These are phyloP conservation scores for Atrichornis clamosus DNA, from an alignment of 2,113 vertebrate species.

Conservation along the genomic window DNA sequence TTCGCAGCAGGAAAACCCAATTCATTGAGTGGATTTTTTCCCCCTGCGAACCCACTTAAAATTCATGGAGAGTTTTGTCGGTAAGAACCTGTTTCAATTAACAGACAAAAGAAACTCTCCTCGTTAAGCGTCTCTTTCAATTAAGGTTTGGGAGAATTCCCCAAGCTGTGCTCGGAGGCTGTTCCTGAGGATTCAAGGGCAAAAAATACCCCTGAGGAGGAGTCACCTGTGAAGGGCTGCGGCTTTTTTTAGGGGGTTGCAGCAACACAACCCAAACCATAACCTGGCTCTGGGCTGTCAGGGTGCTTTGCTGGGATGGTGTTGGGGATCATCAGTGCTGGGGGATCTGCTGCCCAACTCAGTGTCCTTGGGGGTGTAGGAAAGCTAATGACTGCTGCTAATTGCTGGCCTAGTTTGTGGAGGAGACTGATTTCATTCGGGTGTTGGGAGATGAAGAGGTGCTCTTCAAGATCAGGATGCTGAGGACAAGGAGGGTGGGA, in stretches of 20 bases:
- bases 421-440: background rate
- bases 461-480: background rate
- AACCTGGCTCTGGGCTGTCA: background rate
- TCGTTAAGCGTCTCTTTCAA: slow-evolving; percentile 53
- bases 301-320: background rate
- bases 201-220: background rate
- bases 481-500: background rate
- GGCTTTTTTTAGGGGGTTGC: background rate
- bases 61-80: slow-evolving; percentile 62
- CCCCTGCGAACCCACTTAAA: slow-evolving; percentile 22
- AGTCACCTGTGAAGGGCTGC: background rate
- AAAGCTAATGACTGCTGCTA: slow-evolving; percentile 26
- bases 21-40: slow-evolving; percentile 14
- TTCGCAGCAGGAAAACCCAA: slow-evolving; percentile 10
- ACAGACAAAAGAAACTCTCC: slow-evolving; percentile 55
- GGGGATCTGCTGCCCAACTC: background rate
- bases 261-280: rapidly evolving
- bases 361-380: background rate
- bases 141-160: slow-evolving; percentile 58
- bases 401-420: slow-evolving; percentile 31
- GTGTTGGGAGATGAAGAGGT: background rate
- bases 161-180: background rate
- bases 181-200: background rate
- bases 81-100: slow-evolving; percentile 66
- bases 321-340: rapidly evolving